Conservation (phyloP, 2,888 invertebrate species). For the Aporophyla lueneburgensis region DNA sequence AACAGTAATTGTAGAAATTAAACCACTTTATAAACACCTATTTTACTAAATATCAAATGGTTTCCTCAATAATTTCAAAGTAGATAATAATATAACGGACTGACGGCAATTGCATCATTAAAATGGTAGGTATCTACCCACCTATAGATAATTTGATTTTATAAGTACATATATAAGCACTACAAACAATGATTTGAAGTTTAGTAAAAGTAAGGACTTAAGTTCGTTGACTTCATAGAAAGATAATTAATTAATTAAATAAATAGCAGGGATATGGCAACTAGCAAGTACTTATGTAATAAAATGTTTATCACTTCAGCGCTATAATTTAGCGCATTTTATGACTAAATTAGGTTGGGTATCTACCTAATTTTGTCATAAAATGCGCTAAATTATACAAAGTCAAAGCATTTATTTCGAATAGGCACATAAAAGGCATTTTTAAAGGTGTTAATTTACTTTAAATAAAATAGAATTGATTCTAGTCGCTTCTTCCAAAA, state of each 20-base stretch:
- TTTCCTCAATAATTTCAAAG: constrained; percentile 22
- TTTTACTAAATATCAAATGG: constrained; percentile 10
- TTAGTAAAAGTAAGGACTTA: constrained; percentile 1
- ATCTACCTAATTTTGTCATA: neutral
- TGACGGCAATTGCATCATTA: neutral
- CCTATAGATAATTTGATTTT: neutral
- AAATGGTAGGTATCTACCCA: neutral
- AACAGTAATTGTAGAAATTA: constrained; percentile 24
- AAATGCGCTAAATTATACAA: neutral
- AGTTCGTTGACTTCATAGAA: neutral
- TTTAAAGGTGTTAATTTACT: no score
- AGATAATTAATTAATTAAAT: neutral
- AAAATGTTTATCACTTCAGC: neutral
- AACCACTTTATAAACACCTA: neutral
- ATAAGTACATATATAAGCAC: neutral
- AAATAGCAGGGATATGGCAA: neutral
- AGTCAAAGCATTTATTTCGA: no score
- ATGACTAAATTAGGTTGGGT: no score
- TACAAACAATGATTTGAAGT: neutral
- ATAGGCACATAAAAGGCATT: no score
- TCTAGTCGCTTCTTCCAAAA: no score
- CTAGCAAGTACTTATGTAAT: neutral
- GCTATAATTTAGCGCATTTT: no score
- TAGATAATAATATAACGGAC: constrained; percentile 16
- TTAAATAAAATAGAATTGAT: no score